A percentile compares a stretch with the other conserved stretches of the same genome.
phyloP scores from a whole-genome alignment of 2,888 invertebrate species.

The Drosophila melanosoma region DNA sequence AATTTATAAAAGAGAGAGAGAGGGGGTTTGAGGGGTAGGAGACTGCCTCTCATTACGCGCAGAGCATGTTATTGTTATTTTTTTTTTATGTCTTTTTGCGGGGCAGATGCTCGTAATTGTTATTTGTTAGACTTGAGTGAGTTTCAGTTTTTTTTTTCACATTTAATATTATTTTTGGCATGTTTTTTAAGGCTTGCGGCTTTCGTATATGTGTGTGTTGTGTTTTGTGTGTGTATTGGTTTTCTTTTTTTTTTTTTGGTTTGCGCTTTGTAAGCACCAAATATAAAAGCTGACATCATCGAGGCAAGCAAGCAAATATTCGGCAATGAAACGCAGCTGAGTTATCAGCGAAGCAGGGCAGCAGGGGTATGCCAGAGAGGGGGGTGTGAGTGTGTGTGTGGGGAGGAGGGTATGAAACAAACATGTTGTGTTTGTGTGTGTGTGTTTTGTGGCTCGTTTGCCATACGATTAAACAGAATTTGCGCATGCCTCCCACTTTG shows the following conservation, averaged over 20 bases:
- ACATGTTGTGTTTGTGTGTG: conserved; percentile 29
- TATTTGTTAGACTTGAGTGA: conserved; percentile 38
- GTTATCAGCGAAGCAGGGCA: conserved; percentile 35
- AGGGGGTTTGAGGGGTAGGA: too few relatives aligned
- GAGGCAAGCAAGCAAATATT: conserved; percentile 44
- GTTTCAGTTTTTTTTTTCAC: conserved; percentile 23
- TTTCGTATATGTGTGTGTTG: conserved; percentile 25
- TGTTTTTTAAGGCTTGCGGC: conserved; percentile 61
- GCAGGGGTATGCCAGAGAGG: neutral
- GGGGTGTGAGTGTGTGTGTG: neutral
- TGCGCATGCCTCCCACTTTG: neutral
- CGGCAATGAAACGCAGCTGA: conserved; percentile 71
- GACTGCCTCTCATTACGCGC: conserved; percentile 26
- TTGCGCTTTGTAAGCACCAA: conserved; percentile 56
- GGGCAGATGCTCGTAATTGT: conserved; percentile 52
- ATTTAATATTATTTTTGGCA: conserved; percentile 79
- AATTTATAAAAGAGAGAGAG: conserved; percentile 11
- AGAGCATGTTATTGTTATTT: conserved; percentile 10
- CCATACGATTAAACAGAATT: conserved; percentile 22
- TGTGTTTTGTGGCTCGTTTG: conserved; percentile 36
- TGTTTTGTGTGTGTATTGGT: conserved; percentile 26
- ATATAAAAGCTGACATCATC: conserved; percentile 78
- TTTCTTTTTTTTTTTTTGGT: conserved; percentile 30
- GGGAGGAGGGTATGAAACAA: conserved; percentile 9
- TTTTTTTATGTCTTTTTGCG: neutral